phyloP scores from a whole-genome alignment of 2,888 invertebrate species.

The Caradrina clavipalpis region DNA sequence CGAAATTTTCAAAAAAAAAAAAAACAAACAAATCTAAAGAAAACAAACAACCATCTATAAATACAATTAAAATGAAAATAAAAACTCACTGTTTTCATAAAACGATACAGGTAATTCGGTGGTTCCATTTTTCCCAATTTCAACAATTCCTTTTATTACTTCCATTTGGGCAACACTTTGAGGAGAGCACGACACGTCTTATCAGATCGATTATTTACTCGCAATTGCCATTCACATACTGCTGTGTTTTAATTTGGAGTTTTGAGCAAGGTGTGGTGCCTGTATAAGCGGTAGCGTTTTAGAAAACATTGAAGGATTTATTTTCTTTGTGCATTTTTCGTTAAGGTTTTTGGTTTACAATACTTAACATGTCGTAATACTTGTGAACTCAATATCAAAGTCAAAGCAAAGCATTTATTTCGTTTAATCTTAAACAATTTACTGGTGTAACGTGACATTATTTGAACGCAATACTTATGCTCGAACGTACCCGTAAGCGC shows the following conservation, averaged over 20 bases:
- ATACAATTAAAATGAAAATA: not conserved
- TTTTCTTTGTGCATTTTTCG: not conserved
- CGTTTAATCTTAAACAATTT: no score
- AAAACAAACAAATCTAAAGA: no score
- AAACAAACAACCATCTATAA: no score
- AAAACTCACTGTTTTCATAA: constrained; percentile 33
- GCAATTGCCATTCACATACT: constrained; percentile 21
- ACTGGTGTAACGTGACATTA: no score
- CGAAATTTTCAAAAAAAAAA: no score
- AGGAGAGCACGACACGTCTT: constrained; percentile 29
- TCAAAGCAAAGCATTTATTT: no score
- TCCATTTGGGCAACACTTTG: constrained; percentile 28
- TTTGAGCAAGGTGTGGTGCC: constrained; percentile 15
- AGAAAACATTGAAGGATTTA: not conserved
- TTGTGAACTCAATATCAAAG: no score
- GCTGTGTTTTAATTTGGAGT: constrained; percentile 9
- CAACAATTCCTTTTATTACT: constrained; percentile 4
- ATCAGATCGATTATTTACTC: constrained; percentile 21
- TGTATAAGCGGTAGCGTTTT: constrained; percentile 22
- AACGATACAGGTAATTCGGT: not conserved
- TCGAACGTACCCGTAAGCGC: no score
- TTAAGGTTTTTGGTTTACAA: not conserved
- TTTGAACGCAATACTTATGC: no score
- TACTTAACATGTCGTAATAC: no score
- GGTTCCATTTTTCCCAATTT: constrained; percentile 24